Evolutionary conservation across 2,888 invertebrate species (phyloP).

Genomic region (Pollenia labialis): DNA sequence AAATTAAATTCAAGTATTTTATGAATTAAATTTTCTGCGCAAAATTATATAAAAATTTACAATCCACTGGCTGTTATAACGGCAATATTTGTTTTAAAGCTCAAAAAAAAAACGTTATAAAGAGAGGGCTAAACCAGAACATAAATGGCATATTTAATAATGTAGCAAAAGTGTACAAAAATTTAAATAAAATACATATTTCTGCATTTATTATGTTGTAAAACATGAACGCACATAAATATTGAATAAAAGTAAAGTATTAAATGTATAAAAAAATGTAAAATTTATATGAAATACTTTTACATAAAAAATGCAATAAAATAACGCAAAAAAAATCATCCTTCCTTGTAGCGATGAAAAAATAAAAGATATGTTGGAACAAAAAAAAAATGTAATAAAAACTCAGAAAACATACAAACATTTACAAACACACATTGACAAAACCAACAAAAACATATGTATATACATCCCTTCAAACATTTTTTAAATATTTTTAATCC

Average conservation of each 20-base stretch:
- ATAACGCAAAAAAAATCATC: neutral
- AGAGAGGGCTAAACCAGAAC: neutral
- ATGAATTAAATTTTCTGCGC: constrained; percentile 7
- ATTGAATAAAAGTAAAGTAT: constrained; percentile 36
- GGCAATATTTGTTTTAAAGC: neutral
- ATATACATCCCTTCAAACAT: no score
- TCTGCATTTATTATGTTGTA: constrained; percentile 63
- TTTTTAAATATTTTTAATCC: no score
- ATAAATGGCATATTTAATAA: constrained; percentile 27
- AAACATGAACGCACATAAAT: constrained; percentile 62
- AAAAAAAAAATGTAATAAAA: constrained; percentile 15
- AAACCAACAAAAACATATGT: no score
- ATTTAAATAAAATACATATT: constrained; percentile 49
- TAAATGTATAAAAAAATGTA: constrained; percentile 26
- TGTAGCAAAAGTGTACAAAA: constrained; percentile 13
- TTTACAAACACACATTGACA: neutral
- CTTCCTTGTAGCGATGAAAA: neutral
- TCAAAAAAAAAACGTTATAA: neutral
- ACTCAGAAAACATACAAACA: neutral
- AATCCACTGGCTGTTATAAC: neutral
- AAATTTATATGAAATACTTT: constrained; percentile 18
- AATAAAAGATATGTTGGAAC: neutral
- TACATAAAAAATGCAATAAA: constrained; percentile 27
- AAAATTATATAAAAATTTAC: constrained; percentile 17
- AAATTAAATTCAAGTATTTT: constrained; percentile 8